Conservation (phyloP, 2,888 invertebrate genomes). For the Nemotelus nigrinus region DNA sequence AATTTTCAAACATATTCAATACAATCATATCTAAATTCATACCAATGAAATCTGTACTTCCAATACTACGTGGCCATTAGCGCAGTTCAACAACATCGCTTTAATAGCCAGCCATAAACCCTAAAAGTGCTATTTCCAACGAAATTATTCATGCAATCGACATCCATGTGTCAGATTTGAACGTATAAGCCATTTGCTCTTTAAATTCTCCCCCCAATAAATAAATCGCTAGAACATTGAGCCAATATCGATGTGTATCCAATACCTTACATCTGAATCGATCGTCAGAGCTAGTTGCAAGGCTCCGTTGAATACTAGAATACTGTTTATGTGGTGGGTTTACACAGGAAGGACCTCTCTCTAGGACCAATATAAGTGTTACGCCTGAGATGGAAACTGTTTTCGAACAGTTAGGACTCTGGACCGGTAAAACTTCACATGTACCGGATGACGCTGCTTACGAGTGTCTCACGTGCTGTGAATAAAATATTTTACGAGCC, state of each 20-base stretch:
- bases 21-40: too few species aligned
- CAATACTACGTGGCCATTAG: background rate
- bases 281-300: too few species aligned
- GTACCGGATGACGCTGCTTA: slow-evolving; percentile 26
- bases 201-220: slow-evolving; percentile 39
- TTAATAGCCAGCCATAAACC: slow-evolving; percentile 24
- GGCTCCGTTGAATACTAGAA: too few species aligned
- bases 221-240: slow-evolving; percentile 43
- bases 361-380: background rate
- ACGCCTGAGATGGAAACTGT: slow-evolving; percentile 35
- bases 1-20: too few species aligned
- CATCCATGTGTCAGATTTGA: slow-evolving; percentile 38
- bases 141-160: slow-evolving; percentile 38
- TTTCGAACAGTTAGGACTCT: slow-evolving; percentile 39
- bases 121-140: slow-evolving; percentile 35
- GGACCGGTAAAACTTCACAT: slow-evolving; percentile 1
- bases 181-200: slow-evolving; percentile 40
- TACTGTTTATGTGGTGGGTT: too few species aligned
- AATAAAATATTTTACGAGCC: slow-evolving; percentile 44
- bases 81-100: background rate
- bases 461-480: slow-evolving; percentile 40
- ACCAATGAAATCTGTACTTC: too few species aligned
- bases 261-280: too few species aligned
- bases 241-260: slow-evolving; percentile 11
- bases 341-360: background rate